Evolutionary conservation across 2,113 vertebrate genomes (phyloP).

Genomic region (Xerus inauris): DNA sequence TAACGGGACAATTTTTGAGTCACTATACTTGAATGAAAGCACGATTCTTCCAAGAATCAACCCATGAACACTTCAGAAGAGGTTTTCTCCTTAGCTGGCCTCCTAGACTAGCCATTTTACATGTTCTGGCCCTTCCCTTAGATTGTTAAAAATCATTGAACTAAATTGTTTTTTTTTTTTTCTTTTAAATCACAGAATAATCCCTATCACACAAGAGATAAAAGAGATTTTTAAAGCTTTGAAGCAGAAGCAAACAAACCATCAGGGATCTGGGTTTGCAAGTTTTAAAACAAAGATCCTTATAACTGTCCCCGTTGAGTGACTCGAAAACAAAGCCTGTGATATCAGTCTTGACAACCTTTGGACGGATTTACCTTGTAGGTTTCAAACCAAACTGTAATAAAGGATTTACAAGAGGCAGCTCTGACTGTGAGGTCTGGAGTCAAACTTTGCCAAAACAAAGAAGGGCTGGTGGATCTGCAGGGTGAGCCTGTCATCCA

Average conservation of each 20-base stretch:
- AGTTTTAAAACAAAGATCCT: background rate
- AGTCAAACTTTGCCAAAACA: slow-evolving; percentile 22
- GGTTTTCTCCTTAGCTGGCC: background rate
- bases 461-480: background rate
- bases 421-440: background rate
- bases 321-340: background rate
- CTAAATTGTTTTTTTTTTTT: background rate
- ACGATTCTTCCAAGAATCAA: background rate
- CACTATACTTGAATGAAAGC: background rate
- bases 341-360: background rate
- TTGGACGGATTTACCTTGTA: background rate
- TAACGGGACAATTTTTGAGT: background rate
- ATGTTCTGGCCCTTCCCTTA: background rate
- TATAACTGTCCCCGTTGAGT: background rate
- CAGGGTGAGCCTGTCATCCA: background rate
- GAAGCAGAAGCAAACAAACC: slow-evolving; percentile 59
- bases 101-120: background rate
- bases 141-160: background rate
- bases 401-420: slow-evolving; percentile 24
- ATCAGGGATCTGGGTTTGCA: background rate
- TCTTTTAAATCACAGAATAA: slow-evolving; percentile 10
- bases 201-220: background rate
- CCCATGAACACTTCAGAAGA: background rate
- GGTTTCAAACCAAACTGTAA: slow-evolving; percentile 42
- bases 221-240: slow-evolving; percentile 45